These are phyloP conservation scores for Syrphus vitripennis DNA, from an alignment of 2,888 invertebrate genomes.

Conservation along the genomic window DNA sequence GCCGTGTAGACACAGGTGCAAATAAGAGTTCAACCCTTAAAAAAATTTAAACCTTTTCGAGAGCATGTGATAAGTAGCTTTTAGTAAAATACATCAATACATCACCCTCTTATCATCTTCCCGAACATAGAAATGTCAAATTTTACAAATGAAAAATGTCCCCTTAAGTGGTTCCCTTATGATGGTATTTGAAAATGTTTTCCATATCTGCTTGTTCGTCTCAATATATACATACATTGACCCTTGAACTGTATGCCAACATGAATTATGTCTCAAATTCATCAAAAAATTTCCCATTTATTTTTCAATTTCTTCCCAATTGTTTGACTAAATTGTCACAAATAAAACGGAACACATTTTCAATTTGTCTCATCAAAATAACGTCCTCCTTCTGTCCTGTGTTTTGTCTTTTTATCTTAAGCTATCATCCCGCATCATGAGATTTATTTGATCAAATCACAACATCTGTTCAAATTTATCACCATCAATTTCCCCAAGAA, in stretches of 20 bases:
- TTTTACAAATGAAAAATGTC: too few relatives aligned
- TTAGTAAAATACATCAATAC: too few relatives aligned
- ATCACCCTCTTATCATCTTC: too few relatives aligned
- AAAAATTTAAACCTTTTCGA: too few relatives aligned
- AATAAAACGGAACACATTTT: conserved; percentile 23
- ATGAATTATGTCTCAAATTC: not conserved
- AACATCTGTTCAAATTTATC: conserved; percentile 68
- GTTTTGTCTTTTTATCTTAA: not conserved
- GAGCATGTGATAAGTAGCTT: too few relatives aligned
- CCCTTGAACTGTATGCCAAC: not conserved
- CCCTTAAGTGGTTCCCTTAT: too few relatives aligned
- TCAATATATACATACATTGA: too few relatives aligned
- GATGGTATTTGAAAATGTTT: too few relatives aligned
- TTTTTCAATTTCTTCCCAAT: not conserved
- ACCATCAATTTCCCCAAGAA: conserved; percentile 30
- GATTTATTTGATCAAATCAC: conserved; percentile 49
- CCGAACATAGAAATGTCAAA: too few relatives aligned
- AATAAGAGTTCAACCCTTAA: too few relatives aligned
- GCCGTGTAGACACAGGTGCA: too few relatives aligned
- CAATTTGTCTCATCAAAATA: conserved; percentile 56
- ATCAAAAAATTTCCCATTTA: not conserved
- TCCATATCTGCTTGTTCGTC: too few relatives aligned
- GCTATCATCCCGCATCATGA: conserved; percentile 45
- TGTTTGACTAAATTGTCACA: not conserved
- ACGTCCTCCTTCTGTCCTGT: not conserved